Evolutionary conservation across 2,888 invertebrate genomes (phyloP), one percentile per base, ranked within the genome.

Genomic region (Zygaena filipendulae): DNA sequence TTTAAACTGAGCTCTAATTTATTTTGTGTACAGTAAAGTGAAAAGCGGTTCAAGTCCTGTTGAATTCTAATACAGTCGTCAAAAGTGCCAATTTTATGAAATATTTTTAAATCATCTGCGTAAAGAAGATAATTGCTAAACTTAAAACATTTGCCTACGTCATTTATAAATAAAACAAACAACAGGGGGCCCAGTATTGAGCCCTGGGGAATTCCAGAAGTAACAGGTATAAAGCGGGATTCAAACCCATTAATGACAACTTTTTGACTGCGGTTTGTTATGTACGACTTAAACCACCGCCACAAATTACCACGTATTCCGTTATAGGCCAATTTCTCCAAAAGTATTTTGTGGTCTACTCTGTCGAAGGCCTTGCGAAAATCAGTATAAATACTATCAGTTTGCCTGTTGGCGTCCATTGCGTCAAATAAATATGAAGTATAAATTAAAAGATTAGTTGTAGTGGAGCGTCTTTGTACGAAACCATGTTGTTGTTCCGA

Each of bases 321-420:
- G 23, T 37, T 35, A 9, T 12, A 30, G 8, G 27, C 28, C 3
- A 39, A 23, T 25, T 37, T 39, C 8, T 33, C 26, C 2, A 32
- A 11, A 2, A 37, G 19, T 6, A 35, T 25, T 22, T 27, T 23
- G 20, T 39, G 36, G 20, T 36, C 34, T 9, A 39, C 36, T n/a
- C 30, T 32, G 27, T 39, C 36, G 24, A 39, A 39, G 6, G 35
- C 33, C 13, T 39, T 37, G 6, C 16, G 20, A 20, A 36, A 33
- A 20, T 39, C 39, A 9, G 27, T 32, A 28, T 35, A 32, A 6
- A 28, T 26, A 11, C 29, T 16, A 8, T 21, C 27, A 6, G 13
- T 21, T 21, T 27, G 27, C 10, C 14, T 9, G 6, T 22, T 27
- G 11, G 6, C 12, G 18, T 27, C 27, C 3, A 27, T 11, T 10